Percentiles rank a stretch among this genome's conserved stretches.
These are phyloP conservation scores for Zeugodacus cucurbitae DNA, from an alignment of 1,140 invertebrate genomes.

Conservation along the genomic window DNA sequence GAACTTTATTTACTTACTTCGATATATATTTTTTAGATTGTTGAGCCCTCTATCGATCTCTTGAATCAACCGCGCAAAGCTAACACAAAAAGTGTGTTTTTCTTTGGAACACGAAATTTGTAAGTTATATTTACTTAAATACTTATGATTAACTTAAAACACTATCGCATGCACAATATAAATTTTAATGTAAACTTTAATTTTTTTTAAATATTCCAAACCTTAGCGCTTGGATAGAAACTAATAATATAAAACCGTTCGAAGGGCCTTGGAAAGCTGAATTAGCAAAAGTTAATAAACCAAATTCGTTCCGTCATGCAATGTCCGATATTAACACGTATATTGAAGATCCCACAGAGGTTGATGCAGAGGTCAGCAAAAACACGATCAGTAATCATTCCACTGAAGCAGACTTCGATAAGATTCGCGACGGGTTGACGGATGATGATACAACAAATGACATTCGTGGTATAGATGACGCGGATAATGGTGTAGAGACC, in stretches of 20 bases:
- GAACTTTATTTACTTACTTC: not conserved
- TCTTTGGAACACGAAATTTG: slow-evolving; percentile 93
- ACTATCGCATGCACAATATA: no score
- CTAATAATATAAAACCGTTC: slow-evolving; percentile 86
- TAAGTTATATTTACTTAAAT: slow-evolving; percentile 70
- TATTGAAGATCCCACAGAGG: slow-evolving; percentile 76
- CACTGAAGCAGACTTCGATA: slow-evolving; percentile 76
- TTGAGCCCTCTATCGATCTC: slow-evolving; percentile 74
- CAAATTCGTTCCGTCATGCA: slow-evolving; percentile 84
- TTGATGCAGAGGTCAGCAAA: slow-evolving; percentile 65
- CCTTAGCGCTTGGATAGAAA: slow-evolving; percentile 90
- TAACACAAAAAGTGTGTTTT: slow-evolving; percentile 84
- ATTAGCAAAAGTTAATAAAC: slow-evolving; percentile 81
- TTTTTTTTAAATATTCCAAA: not conserved
- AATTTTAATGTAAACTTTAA: not conserved
- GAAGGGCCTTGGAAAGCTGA: slow-evolving; percentile 81
- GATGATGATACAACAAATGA: slow-evolving; percentile 68
- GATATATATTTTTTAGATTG: slow-evolving; percentile 69
- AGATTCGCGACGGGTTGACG: slow-evolving; percentile 70
- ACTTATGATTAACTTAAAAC: not conserved
- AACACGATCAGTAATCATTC: slow-evolving; percentile 56
- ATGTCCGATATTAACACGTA: slow-evolving; percentile 88
- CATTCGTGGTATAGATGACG: not conserved
- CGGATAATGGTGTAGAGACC: slow-evolving; percentile 3
- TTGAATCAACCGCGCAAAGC: slow-evolving; percentile 71